These are phyloP conservation scores for Ceyx margarethae DNA, from an alignment of 2,113 vertebrate species.

Conservation along the genomic window DNA sequence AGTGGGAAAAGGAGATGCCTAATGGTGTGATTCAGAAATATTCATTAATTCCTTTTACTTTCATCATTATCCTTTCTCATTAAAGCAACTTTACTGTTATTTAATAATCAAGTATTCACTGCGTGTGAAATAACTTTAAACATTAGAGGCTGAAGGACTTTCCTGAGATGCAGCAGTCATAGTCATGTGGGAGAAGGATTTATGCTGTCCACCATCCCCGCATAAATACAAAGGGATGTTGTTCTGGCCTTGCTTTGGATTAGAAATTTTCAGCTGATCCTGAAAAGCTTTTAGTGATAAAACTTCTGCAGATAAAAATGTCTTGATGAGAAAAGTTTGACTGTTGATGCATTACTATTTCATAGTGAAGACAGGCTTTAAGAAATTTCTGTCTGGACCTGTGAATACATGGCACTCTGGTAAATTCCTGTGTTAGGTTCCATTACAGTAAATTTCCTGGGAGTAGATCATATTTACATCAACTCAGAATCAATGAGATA, in stretches of 20 bases:
- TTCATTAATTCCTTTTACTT: neutral
- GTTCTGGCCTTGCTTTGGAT: neutral
- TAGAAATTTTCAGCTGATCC: neutral
- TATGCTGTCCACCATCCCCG: neutral
- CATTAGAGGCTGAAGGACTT: neutral
- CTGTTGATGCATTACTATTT: neutral
- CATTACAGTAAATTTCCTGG: neutral
- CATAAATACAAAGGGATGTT: neutral
- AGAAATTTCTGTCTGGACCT: neutral
- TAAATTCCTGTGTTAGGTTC: neutral
- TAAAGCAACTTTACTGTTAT: neutral
- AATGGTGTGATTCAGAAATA: neutral
- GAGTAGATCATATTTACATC: fast-evolving
- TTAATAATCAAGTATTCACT: neutral
- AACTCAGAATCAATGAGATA: neutral
- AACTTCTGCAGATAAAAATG: neutral
- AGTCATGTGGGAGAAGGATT: neutral
- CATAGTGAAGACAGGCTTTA: neutral
- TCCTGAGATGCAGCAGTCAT: neutral
- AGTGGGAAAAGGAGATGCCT: neutral
- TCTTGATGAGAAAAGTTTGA: neutral
- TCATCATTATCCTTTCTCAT: neutral
- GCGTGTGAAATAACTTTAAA: neutral
- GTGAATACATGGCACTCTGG: neutral
- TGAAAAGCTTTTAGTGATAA: neutral